Conservation (phyloP, 1,140 invertebrate species). For the Venustaconcha ellipsiformis region DNA sequence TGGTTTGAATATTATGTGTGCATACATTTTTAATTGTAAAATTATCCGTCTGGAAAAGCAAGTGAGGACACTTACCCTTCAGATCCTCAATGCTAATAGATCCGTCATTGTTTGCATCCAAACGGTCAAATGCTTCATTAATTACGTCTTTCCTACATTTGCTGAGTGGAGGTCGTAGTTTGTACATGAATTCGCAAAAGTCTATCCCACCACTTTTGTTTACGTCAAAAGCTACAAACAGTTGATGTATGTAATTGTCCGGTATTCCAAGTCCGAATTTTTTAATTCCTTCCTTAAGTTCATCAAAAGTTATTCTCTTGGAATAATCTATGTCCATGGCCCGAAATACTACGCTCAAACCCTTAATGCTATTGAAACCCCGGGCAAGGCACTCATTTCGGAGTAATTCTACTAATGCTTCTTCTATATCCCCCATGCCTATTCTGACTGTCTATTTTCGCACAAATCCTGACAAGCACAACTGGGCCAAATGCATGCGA, state of each 20-base stretch:
- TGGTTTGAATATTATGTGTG: too few relatives aligned
- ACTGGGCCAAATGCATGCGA: too few relatives aligned
- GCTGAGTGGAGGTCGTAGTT: slow-evolving; percentile 80
- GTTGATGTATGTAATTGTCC: slow-evolving; percentile 25
- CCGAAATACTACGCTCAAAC: slow-evolving; percentile 49
- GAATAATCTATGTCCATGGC: slow-evolving; percentile 58
- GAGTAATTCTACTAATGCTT: slow-evolving; percentile 17
- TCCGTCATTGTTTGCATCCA: slow-evolving; percentile 87
- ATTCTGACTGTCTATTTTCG: too few relatives aligned
- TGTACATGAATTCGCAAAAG: slow-evolving; percentile 48
- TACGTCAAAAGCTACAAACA: slow-evolving; percentile 43
- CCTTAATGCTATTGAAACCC: slow-evolving; percentile 50
- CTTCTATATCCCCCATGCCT: slow-evolving; percentile 14
- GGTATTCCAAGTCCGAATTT: slow-evolving; percentile 35
- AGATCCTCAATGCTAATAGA: slow-evolving; percentile 86
- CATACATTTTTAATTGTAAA: too few relatives aligned
- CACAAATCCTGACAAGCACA: too few relatives aligned
- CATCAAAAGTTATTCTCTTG: slow-evolving; percentile 51
- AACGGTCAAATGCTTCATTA: slow-evolving; percentile 85
- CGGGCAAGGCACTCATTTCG: slow-evolving; percentile 38
- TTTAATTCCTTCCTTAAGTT: slow-evolving; percentile 40
- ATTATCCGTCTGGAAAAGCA: too few relatives aligned
- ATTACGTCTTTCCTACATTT: slow-evolving; percentile 80
- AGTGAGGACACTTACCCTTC: slow-evolving; percentile 65
- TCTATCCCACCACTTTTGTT: slow-evolving; percentile 43